Evolutionary conservation across 2,113 vertebrate species (phyloP).

Genomic region (Gavialis gangeticus): DNA sequence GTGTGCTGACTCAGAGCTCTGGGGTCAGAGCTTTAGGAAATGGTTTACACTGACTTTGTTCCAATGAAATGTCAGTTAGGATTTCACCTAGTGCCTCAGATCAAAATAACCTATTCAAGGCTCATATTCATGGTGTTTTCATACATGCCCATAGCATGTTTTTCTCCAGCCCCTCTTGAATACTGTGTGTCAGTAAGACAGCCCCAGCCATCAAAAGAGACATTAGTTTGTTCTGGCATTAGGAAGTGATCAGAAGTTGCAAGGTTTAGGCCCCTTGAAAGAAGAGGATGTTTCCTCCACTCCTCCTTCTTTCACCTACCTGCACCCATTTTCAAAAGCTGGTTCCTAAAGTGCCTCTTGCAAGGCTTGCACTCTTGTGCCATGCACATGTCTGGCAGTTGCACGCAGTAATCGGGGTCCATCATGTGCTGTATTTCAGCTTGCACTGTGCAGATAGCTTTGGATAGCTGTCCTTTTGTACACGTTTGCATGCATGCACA

Average conservation of each 20-base stretch:
- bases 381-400: background rate
- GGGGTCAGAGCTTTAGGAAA: conserved; percentile 7
- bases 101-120: too few species aligned
- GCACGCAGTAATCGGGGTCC: background rate
- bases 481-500: background rate
- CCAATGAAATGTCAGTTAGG: too few species aligned
- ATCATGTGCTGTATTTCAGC: background rate
- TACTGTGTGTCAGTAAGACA: background rate
- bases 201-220: background rate
- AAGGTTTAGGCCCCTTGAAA: background rate
- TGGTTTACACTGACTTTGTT: conserved; percentile 4
- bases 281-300: background rate
- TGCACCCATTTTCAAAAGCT: background rate
- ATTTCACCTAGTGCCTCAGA: too few species aligned
- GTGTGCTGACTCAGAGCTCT: conserved; percentile 17
- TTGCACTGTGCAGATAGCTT: background rate
- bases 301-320: background rate
- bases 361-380: background rate
- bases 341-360: background rate
- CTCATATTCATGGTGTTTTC: too few species aligned
- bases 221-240: too few species aligned
- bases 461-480: background rate
- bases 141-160: background rate
- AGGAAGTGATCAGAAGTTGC: too few species aligned
- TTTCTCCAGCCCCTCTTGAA: background rate